Base-by-base conservation (phyloP, 2,888 invertebrate species). In the Anagyrus pseudococci region DNA sequence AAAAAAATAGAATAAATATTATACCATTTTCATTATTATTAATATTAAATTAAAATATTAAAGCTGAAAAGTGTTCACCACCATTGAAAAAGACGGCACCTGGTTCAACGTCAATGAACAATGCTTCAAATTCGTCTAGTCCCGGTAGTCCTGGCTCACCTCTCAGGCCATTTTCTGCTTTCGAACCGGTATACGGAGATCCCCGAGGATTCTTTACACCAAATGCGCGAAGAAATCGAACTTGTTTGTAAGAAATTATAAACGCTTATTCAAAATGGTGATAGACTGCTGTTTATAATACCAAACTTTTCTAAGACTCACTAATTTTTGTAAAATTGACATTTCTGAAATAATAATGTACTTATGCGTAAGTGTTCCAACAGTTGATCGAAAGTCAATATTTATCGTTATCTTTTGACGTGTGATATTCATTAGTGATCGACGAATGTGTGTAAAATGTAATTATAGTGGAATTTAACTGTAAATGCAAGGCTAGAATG, bases 21-120 rank as follows among this genome's bases (percentile, higher is more conserved):
- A 25, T 26, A 44, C 13, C 4, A 26, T 26, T 50, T 53, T 37
- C 8, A 53, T n/a, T 33, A 13, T 26, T 23, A 22, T 22, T 15
- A 13, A 26, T 13, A 20, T 8, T 48, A 7, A 49, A 40, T 17
- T n/a, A 49, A 20, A 23, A 40, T 37, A 43, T 63, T 7, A 8
- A 22, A 79, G 80, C 74, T 53, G 79, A 80, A 37, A 76, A 75
- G 60, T 78, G 76, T 70, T 75, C 77, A 66, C 75, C 77, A 1
- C 75, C 75, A n/a, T 59, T 77, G 29, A 77, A 73, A 58, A 77
- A 75, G 50, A 62, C 70, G 49, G 52, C 68, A 0, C 71, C 74
- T 4, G 66, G 71, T 60, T 67, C 76, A 13, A 69, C 76, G 19
- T 62, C 69, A 2, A 48, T 72, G 25, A 75, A 74, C 49, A 71